phyloP scores from a whole-genome alignment of 2,888 invertebrate species.

The Macrophya alboannulata region DNA sequence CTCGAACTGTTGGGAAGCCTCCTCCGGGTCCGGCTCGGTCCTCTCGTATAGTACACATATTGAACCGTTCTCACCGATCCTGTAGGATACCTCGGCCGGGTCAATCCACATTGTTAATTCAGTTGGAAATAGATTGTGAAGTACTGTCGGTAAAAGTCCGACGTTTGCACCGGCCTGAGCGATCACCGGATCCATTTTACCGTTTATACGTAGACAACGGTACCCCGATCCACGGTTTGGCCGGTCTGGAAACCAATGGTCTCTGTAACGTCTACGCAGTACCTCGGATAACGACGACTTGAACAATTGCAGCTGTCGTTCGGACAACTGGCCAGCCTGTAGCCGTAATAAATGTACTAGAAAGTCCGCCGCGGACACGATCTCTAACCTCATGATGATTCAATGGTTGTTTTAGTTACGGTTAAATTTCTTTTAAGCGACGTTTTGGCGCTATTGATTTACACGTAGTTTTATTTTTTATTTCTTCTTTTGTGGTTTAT shows the following conservation, averaged over 20 bases:
- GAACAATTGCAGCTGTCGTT: conserved; percentile 80
- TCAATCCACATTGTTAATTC: conserved; percentile 91
- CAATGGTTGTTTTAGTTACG: not conserved
- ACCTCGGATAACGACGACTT: conserved; percentile 80
- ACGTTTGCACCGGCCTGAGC: conserved; percentile 85
- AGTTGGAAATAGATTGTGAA: conserved; percentile 84
- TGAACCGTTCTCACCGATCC: conserved; percentile 85
- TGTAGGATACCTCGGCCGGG: conserved; percentile 87
- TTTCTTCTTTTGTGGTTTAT: not conserved
- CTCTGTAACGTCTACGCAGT: conserved; percentile 81
- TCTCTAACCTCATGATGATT: conserved; percentile 80
- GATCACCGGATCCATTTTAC: conserved; percentile 87
- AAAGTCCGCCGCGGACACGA: conserved; percentile 81
- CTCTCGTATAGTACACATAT: conserved; percentile 83
- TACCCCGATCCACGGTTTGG: conserved; percentile 88
- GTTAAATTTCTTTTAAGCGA: not conserved
- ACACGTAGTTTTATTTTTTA: not conserved
- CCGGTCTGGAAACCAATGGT: conserved; percentile 89
- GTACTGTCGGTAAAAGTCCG: conserved; percentile 83
- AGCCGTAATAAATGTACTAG: conserved; percentile 80
- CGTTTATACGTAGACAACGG: conserved; percentile 87
- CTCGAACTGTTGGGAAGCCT: conserved; percentile 74
- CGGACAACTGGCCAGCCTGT: conserved; percentile 76
- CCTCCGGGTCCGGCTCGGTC: conserved; percentile 72
- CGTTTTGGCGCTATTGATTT: conserved; percentile 16